Evolutionary conservation across 2,888 invertebrate species (phyloP).

Genomic region (Hipparchia semele): DNA sequence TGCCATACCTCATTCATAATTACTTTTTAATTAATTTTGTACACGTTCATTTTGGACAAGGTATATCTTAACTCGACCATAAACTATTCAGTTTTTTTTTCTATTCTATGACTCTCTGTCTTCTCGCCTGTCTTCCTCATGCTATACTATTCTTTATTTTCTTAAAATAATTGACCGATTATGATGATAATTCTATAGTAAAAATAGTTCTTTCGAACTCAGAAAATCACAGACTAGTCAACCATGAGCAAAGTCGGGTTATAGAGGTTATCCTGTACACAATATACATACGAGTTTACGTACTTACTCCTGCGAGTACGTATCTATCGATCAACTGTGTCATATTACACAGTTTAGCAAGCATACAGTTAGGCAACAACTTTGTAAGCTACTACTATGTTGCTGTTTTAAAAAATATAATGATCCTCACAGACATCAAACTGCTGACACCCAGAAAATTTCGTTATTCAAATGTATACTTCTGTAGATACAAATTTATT

Average conservation of each 20-base stretch:
- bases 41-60: too few relatives aligned
- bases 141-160: background rate
- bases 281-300: constrained; percentile 6
- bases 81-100: background rate
- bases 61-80: too few relatives aligned
- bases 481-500: too few relatives aligned
- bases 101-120: background rate
- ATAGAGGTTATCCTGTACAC: constrained; percentile 13
- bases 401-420: too few relatives aligned
- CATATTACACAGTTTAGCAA: background rate
- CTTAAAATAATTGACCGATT: background rate
- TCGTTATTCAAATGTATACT: too few relatives aligned
- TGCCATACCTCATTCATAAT: too few relatives aligned
- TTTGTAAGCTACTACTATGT: background rate
- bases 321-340: constrained; percentile 8
- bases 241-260: constrained; percentile 5
- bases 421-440: too few relatives aligned
- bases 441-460: too few relatives aligned
- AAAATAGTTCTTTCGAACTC: background rate
- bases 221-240: constrained; percentile 7
- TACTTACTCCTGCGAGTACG: constrained; percentile 1
- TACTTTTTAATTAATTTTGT: too few relatives aligned
- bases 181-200: background rate
- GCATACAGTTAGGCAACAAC: constrained; percentile 1
- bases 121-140: background rate